Evolutionary conservation across 2,888 invertebrate genomes (phyloP).

Genomic region (Epinotia bilunana): DNA sequence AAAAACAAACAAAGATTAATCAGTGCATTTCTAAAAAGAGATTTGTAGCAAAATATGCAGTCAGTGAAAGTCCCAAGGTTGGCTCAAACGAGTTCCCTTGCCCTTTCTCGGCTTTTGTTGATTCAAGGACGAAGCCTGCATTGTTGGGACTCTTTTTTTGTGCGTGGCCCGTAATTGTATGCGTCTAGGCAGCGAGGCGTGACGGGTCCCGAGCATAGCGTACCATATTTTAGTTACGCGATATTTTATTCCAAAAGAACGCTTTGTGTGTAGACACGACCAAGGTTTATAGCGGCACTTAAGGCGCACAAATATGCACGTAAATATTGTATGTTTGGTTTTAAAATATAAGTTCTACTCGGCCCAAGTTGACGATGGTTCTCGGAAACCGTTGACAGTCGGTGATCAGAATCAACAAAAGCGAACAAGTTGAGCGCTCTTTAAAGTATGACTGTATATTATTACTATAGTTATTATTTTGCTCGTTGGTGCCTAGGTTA

Average conservation of each 20-base stretch:
- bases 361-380: conserved; percentile 36
- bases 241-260: conserved; percentile 48
- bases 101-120: conserved; percentile 83
- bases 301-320: conserved; percentile 52
- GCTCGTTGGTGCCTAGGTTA: too few relatives aligned
- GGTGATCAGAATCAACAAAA: conserved; percentile 28
- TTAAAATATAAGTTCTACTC: conserved; percentile 39
- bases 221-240: conserved; percentile 51
- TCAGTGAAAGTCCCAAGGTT: conserved; percentile 83
- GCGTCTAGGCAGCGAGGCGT: conserved; percentile 77
- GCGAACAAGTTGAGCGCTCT: conserved; percentile 11
- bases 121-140: conserved; percentile 79
- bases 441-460: conserved; percentile 7
- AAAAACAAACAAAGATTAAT: background rate
- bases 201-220: conserved; percentile 60
- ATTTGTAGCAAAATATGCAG: conserved; percentile 68
- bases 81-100: conserved; percentile 80
- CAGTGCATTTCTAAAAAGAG: conserved; percentile 43
- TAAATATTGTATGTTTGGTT: conserved; percentile 60
- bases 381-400: conserved; percentile 49
- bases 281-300: conserved; percentile 63
- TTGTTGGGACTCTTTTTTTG: conserved; percentile 79
- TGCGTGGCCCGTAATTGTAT: conserved; percentile 76
- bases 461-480: background rate
- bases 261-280: conserved; percentile 50